phyloP scores from a whole-genome alignment of 2,888 invertebrate species.

The Crossocerus cetratus region DNA sequence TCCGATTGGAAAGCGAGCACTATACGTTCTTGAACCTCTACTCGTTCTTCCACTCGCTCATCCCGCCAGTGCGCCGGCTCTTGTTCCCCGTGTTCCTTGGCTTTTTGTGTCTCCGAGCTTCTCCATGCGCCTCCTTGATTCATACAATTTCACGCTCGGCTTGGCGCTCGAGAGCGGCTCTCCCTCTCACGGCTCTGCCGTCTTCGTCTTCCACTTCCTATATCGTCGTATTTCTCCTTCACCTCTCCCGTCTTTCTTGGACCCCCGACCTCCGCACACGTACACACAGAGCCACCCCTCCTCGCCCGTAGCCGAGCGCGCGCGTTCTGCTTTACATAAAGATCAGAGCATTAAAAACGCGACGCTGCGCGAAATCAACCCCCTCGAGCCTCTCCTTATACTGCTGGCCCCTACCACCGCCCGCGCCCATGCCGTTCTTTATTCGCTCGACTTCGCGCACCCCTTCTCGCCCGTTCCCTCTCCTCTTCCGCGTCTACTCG shows the following conservation, averaged over 20 bases:
- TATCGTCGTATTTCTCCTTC: background rate
- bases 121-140: constrained; percentile 69
- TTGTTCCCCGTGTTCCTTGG: constrained; percentile 48
- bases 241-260: constrained; percentile 1
- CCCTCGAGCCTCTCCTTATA: constrained; percentile 45
- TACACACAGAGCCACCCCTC: background rate
- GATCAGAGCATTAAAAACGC: constrained; percentile 77
- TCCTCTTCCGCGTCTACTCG: constrained; percentile 29
- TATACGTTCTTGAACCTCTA: constrained; percentile 18
- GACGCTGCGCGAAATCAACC: constrained; percentile 71
- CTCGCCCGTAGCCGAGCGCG: constrained; percentile 10
- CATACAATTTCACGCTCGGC: constrained; percentile 77
- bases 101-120: constrained; percentile 61
- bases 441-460: constrained; percentile 28
- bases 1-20: constrained; percentile 40
- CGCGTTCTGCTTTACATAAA: constrained; percentile 75
- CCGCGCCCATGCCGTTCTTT: constrained; percentile 31
- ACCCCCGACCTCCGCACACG: constrained; percentile 1
- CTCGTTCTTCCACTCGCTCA: constrained; percentile 43
- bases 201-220: constrained; percentile 5
- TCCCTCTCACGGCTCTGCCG: background rate
- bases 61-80: constrained; percentile 32
- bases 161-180: constrained; percentile 69
- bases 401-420: constrained; percentile 24
- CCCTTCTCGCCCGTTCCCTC: constrained; percentile 26